Percentiles rank a stretch among this genome's conserved stretches.
Evolutionary conservation across 2,113 vertebrate species (phyloP).

Genomic region (Nothocercus julius): DNA sequence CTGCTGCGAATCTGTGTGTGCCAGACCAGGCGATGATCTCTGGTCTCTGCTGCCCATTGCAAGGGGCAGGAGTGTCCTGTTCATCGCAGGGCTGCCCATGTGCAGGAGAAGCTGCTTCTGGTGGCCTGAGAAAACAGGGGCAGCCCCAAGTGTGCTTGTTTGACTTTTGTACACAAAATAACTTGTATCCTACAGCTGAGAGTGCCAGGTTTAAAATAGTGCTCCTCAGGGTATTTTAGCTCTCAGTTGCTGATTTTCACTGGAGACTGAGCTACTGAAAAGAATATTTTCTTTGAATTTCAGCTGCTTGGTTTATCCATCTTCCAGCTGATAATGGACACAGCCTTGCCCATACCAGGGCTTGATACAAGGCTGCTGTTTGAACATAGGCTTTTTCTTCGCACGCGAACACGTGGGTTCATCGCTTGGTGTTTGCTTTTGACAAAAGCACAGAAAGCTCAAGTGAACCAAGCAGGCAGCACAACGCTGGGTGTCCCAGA

Average conservation of each 20-base stretch:
- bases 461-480: neutral
- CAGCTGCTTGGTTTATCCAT: neutral
- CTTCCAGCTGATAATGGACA: neutral
- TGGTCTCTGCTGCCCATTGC: neutral
- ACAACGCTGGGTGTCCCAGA: neutral
- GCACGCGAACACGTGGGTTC: slow-evolving; percentile 18
- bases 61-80: neutral
- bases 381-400: neutral
- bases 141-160: neutral
- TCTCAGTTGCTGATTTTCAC: neutral
- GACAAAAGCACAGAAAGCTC: neutral
- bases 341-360: neutral
- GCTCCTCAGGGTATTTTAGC: neutral
- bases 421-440: slow-evolving; percentile 43
- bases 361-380: slow-evolving; percentile 7
- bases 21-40: neutral
- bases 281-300: neutral
- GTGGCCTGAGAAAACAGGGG: neutral
- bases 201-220: neutral
- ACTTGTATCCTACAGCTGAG: fast-evolving
- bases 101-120: neutral
- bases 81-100: neutral
- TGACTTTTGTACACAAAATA: neutral
- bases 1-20: neutral
- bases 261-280: neutral